These are phyloP conservation scores for Circaetus cinerascens DNA, from an alignment of 2,113 vertebrate genomes.

Conservation along the genomic window DNA sequence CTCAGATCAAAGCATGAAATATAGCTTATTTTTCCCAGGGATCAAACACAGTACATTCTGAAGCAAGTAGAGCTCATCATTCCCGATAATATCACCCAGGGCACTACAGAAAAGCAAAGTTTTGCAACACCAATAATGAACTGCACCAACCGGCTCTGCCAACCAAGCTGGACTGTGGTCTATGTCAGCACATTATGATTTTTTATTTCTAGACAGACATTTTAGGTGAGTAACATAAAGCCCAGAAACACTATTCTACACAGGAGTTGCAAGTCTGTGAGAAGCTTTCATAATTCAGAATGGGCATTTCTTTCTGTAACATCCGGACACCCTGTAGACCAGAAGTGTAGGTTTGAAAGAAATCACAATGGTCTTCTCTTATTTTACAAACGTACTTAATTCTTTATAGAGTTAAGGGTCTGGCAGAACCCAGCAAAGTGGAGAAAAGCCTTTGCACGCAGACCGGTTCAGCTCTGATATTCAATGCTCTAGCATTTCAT, in stretches of 20 bases:
- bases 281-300: not conserved
- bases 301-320: accelerated
- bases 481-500: not conserved
- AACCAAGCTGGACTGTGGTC: not conserved
- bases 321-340: accelerated
- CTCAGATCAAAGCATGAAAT: not conserved
- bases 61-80: not conserved
- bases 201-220: not conserved
- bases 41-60: not conserved
- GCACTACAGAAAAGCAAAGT: not conserved
- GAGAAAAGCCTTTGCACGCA: not conserved
- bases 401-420: not conserved
- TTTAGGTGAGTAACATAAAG: not conserved
- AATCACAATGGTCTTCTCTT: not conserved
- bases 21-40: not conserved
- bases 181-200: not conserved
- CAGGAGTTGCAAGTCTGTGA: not conserved
- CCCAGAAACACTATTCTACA: not conserved
- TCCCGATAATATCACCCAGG: not conserved
- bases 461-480: not conserved
- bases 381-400: not conserved
- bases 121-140: not conserved
- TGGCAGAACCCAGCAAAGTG: not conserved
- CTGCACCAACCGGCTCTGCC: not conserved
- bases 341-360: not conserved